A percentile compares a stretch with the other conserved stretches of the same genome.
phyloP scores from a whole-genome alignment of 2,888 invertebrate genomes.

The Rotaria socialis region DNA sequence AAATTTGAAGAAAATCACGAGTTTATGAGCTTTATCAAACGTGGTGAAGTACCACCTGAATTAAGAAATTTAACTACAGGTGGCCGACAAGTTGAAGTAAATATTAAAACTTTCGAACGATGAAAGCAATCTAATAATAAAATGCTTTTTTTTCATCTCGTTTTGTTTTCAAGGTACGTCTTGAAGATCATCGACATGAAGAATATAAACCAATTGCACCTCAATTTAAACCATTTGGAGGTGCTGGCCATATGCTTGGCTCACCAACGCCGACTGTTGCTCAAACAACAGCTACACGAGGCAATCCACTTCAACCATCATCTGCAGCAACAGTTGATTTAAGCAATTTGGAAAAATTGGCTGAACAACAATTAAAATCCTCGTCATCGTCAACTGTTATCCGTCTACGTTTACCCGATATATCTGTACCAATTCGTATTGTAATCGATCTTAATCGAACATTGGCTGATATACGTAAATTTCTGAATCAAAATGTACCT shows the following conservation, averaged over 20 bases:
- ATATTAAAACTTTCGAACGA: too few relatives aligned
- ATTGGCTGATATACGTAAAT: background rate
- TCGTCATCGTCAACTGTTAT: background rate
- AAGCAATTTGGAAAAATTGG: background rate
- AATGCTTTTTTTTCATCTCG: background rate
- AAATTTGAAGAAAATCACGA: background rate
- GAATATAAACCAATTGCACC: background rate
- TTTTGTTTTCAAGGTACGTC: background rate
- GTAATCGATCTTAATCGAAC: background rate
- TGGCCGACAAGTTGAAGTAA: conserved; percentile 30
- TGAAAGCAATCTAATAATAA: background rate
- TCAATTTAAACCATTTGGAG: conserved; percentile 9
- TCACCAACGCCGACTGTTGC: background rate
- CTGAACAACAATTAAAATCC: background rate
- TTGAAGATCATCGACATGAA: conserved; percentile 27
- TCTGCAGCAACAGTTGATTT: background rate
- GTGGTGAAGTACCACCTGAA: conserved; percentile 35
- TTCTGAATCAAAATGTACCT: background rate
- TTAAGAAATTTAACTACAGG: background rate
- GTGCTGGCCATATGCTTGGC: conserved; percentile 11
- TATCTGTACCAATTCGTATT: background rate
- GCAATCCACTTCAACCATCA: background rate
- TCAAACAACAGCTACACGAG: background rate
- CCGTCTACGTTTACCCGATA: background rate
- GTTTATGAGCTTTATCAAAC: background rate